Conservation (phyloP, 2,113 vertebrate species). For the Castor canadensis region DNA sequence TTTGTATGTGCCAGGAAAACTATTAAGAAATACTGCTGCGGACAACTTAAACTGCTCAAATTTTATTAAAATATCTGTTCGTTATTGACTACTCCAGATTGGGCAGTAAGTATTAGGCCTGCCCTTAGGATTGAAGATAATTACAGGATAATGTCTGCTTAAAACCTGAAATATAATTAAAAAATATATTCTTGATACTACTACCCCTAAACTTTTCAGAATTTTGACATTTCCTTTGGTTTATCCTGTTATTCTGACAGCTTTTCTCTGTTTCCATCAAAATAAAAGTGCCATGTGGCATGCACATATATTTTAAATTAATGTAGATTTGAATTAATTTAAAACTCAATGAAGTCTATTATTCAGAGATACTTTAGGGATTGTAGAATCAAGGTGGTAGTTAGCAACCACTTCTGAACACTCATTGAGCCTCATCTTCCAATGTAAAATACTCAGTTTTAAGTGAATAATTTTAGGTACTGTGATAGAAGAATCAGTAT, state of each 20-base stretch:
- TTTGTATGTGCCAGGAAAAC: background rate
- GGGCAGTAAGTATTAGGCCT: background rate
- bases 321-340: constrained; percentile 20
- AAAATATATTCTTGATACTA: background rate
- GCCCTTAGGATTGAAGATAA: constrained; percentile 20
- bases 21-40: background rate
- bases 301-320: constrained; percentile 42
- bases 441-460: background rate
- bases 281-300: background rate
- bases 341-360: constrained; percentile 15
- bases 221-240: background rate
- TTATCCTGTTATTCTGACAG: background rate
- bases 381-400: constrained; percentile 1
- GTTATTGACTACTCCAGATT: background rate
- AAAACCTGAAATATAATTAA: constrained; percentile 36
- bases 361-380: constrained; percentile 17
- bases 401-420: constrained; percentile 9
- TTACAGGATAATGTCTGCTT: background rate
- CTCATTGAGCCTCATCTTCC: background rate
- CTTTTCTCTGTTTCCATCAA: constrained; percentile 29
- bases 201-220: background rate
- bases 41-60: background rate
- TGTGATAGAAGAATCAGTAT: constrained; percentile 4
- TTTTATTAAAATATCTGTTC: constrained; percentile 33
- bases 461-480: constrained; percentile 42